Conservation (phyloP, 2,113 vertebrate species). For the Hydrochoerus hydrochaeris region DNA sequence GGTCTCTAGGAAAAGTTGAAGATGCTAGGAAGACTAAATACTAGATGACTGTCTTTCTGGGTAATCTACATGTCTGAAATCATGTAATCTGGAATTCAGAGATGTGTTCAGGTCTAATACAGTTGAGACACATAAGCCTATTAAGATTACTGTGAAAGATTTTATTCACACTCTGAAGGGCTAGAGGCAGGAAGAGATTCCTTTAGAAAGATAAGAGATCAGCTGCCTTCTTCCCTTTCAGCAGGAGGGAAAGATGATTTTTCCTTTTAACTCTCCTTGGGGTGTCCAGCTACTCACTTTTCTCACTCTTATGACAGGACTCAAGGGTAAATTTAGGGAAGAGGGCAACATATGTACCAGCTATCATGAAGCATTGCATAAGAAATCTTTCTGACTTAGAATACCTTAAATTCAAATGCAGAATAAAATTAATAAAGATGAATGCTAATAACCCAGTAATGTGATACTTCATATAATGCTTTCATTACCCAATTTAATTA, state of each 20-base stretch:
- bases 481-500: neutral
- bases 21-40: neutral
- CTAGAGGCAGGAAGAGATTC: neutral
- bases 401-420: neutral
- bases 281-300: neutral
- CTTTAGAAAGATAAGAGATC: neutral
- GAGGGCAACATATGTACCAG: neutral
- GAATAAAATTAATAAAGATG: slow-evolving; percentile 7
- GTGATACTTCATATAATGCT: neutral
- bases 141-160: neutral
- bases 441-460: neutral
- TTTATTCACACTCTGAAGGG: neutral
- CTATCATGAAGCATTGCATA: neutral
- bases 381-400: neutral
- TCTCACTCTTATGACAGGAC: neutral
- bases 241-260: neutral
- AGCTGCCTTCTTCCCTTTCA: neutral
- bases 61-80: neutral
- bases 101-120: neutral
- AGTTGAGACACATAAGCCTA: neutral
- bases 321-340: neutral
- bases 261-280: neutral
- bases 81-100: neutral
- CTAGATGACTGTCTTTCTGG: neutral
- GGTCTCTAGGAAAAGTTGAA: neutral